Conservation (phyloP, 2,113 vertebrate species). For the Thymallus thymallus region DNA sequence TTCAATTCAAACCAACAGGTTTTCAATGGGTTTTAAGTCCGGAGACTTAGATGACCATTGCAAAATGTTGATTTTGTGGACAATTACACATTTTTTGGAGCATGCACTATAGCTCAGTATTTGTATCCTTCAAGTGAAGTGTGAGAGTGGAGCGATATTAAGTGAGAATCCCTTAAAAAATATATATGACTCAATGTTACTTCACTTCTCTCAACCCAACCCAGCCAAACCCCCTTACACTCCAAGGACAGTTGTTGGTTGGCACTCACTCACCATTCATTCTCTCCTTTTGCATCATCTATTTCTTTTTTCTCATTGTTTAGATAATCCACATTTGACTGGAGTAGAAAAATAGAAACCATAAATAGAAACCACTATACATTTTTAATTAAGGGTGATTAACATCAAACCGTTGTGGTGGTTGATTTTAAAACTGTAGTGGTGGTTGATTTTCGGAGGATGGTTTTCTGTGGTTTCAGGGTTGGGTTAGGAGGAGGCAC, state of each 20-base stretch:
- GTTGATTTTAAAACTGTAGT: conserved; percentile 56
- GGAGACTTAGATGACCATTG: too few species aligned
- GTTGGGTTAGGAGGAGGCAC: conserved; percentile 79
- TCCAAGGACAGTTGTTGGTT: too few species aligned
- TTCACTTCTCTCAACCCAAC: too few species aligned
- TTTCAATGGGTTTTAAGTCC: too few species aligned
- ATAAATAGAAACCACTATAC: conserved; percentile 75
- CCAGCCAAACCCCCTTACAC: too few species aligned
- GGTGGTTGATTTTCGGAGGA: conserved; percentile 95
- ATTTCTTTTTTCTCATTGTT: conserved; percentile 43
- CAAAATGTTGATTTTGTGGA: too few species aligned
- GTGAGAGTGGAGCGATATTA: neutral
- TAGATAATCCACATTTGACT: conserved; percentile 41
- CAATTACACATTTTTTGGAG: too few species aligned
- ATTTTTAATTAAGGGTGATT: conserved; percentile 62
- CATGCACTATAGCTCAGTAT: too few species aligned
- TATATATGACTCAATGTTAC: too few species aligned
- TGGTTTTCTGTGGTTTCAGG: conserved; percentile 94
- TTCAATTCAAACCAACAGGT: too few species aligned
- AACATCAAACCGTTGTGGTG: conserved; percentile 84
- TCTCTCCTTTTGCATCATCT: conserved; percentile 25
- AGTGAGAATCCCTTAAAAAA: too few species aligned
- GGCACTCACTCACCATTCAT: conserved; percentile 36
- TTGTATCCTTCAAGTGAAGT: neutral
- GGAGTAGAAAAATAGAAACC: conserved; percentile 86